A percentile compares a stretch with the other conserved stretches of the same genome.
Conservation (phyloP, 2,797 vertebrate species). For the Acrossocheilus wenchowensis region DNA sequence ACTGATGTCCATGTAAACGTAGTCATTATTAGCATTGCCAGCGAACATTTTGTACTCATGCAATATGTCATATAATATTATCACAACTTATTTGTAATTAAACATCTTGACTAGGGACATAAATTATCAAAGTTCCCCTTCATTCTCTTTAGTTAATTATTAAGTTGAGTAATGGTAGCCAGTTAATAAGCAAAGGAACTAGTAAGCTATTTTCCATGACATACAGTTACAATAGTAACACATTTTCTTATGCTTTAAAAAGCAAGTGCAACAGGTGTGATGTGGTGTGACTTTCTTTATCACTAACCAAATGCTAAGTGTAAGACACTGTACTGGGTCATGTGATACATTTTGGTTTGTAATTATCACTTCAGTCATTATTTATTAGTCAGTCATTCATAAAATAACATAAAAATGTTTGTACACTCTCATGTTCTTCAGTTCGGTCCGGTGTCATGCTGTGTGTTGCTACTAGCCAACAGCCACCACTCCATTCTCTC, state of each 20-base stretch:
- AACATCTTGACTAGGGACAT: not conserved
- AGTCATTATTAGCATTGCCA: no score
- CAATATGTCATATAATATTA: not conserved
- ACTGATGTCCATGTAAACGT: no score
- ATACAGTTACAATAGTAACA: not conserved
- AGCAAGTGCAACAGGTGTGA: not conserved
- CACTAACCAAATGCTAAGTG: not conserved
- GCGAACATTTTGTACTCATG: not conserved
- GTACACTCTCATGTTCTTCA: slow-evolving; percentile 2
- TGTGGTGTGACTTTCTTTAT: not conserved
- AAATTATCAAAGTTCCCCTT: not conserved
- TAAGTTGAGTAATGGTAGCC: no score
- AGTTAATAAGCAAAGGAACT: not conserved
- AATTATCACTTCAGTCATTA: not conserved
- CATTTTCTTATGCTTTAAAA: not conserved
- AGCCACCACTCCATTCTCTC: not conserved
- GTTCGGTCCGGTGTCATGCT: not conserved
- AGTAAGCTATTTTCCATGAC: not conserved
- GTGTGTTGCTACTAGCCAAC: not conserved
- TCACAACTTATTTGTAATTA: not conserved
- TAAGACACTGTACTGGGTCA: not conserved
- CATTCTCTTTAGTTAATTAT: not conserved
- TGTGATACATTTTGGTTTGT: not conserved
- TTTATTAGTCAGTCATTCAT: not conserved
- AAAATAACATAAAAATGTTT: not conserved